Evolutionary conservation across 2,888 invertebrate genomes (phyloP).

Genomic region (Celastrina argiolus): DNA sequence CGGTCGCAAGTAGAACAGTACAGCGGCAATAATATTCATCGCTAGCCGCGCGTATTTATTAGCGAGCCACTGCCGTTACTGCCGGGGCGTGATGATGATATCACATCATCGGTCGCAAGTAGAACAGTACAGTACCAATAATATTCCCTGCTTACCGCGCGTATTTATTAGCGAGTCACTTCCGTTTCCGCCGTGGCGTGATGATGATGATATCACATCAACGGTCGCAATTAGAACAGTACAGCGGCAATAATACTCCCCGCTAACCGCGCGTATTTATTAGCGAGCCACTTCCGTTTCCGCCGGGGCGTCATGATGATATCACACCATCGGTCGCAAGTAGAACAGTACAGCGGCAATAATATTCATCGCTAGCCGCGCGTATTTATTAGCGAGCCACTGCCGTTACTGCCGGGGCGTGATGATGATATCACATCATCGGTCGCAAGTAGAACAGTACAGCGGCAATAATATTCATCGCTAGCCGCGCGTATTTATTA

Average conservation of each 20-base stretch:
- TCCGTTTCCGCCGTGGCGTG: conserved; percentile 57
- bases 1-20: no score
- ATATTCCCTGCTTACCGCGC: conserved; percentile 37
- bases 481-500: conserved; percentile 57
- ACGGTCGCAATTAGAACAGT: no score
- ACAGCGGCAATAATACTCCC: conserved; percentile 22
- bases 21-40: no score
- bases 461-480: conserved; percentile 22
- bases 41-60: conserved; percentile 56
- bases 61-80: conserved; percentile 50
- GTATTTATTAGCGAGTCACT: conserved; percentile 59
- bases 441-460: not conserved
- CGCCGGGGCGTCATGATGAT: conserved; percentile 52
- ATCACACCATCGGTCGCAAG: no score
- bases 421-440: no score
- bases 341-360: no score
- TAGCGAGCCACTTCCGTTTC: conserved; percentile 47
- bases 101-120: no score
- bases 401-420: conserved; percentile 41
- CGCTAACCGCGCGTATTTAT: conserved; percentile 54
- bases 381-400: conserved; percentile 60
- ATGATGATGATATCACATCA: no score
- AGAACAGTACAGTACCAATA: conserved; percentile 15
- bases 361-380: no score
- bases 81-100: conserved; percentile 32